Evolutionary conservation across 1,140 invertebrate genomes (phyloP), one percentile per base, ranked within the genome.

Genomic region (Achroia grisella): DNA sequence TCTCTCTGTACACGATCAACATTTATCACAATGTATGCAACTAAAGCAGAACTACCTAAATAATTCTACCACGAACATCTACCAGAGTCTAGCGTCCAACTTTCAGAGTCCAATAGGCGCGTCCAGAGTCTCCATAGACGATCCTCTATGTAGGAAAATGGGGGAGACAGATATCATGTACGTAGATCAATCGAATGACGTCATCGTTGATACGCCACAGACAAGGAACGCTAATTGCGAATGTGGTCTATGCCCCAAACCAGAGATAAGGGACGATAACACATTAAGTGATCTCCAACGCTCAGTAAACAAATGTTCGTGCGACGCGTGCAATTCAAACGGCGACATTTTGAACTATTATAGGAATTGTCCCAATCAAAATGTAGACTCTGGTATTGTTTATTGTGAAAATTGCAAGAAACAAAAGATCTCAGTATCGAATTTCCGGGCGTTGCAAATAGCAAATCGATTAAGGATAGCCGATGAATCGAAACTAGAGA

Each of bases 1-100:
- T 4, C 42, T 83, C 0, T 84, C 77, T 0, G 48, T 82, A 13
- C 76, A 89, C 77, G 89, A 90, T 62, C 88, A 89, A 59, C 90
- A 91, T 49, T 70, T 87, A 37, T 80, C 86, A 5, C 84, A 88
- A 70, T 87, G 87, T 52, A 79, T 87, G 62, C 73, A 84, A 48
- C 57, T 86, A 48, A 86, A 87, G 53, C 79, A 84, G 56, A 86
- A 87, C 61, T 82, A 82, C 60, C 52, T 86, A 5, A 84, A 86
- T 42, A 80, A 76, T 51, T 78, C 79, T 3, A 67, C 71, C 0
- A 56, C 74, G 0, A 84, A 84, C 39, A 77, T 81, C 12, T 81
- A 79, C 45, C 75, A 79, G 33, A 79, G 74, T 53, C 41, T 83
- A 39, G 63, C 76, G 0, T 72, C 77, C 0, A 72, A 66, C 45